phyloP scores from a whole-genome alignment of 2,888 invertebrate species.

The Hypomecis punctinalis region DNA sequence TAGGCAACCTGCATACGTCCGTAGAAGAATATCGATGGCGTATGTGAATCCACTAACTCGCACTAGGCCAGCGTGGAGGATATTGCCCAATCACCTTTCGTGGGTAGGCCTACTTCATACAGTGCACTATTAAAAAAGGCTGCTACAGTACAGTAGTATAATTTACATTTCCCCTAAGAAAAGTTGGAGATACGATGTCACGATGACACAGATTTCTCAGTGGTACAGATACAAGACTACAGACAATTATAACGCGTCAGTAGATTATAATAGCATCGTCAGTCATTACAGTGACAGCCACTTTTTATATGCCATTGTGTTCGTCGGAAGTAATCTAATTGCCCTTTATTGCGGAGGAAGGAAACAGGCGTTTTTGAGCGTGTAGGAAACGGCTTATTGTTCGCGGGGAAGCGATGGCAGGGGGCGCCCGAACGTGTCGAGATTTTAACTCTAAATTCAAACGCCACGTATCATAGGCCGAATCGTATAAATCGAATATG shows the following conservation, averaged over 20 bases:
- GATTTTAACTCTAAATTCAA: constrained; percentile 5
- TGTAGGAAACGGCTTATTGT: constrained; percentile 57
- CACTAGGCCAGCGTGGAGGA: no score
- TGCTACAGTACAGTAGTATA: no score
- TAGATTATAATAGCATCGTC: constrained; percentile 49
- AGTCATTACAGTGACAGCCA: constrained; percentile 59
- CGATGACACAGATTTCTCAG: not conserved
- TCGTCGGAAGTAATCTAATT: constrained; percentile 76
- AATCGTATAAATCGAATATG: no score
- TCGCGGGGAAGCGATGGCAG: constrained; percentile 37
- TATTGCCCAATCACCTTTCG: no score
- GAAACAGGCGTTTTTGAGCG: constrained; percentile 68
- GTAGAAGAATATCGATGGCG: no score
- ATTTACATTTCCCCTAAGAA: no score
- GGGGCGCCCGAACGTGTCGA: constrained; percentile 9
- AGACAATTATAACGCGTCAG: constrained; percentile 1
- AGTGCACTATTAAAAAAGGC: no score
- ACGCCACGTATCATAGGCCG: no score
- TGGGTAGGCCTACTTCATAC: no score
- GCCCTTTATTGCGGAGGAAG: constrained; percentile 68
- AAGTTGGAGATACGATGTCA: not conserved
- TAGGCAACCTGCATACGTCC: no score
- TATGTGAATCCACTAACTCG: no score
- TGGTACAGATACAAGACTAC: constrained; percentile 1
- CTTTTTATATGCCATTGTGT: constrained; percentile 76